These are phyloP conservation scores for Lophius americanus DNA, from an alignment of 2,797 vertebrate species.

Conservation along the genomic window DNA sequence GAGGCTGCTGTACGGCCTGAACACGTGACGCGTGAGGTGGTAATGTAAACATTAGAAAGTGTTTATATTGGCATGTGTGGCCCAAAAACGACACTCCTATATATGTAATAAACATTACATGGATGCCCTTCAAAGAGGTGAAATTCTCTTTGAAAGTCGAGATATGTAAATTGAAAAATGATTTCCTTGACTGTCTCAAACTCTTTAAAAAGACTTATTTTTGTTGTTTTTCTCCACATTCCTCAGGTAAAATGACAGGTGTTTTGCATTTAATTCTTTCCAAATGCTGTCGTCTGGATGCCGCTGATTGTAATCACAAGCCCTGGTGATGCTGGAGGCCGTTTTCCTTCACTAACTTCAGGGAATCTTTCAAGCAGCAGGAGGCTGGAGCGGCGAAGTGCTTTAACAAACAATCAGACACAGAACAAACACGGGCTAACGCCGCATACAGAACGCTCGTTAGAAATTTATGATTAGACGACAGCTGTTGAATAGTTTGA, in stretches of 20 bases:
- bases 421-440: constrained; percentile 64
- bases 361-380: constrained; percentile 74
- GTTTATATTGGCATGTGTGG: background rate
- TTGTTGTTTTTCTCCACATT: constrained; percentile 39
- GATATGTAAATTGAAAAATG: constrained; percentile 8
- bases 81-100: background rate
- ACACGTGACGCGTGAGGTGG: too few relatives aligned
- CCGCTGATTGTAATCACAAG: constrained; percentile 80
- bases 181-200: constrained; percentile 15
- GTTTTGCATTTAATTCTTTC: constrained; percentile 72
- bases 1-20: too few relatives aligned
- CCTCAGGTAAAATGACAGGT: constrained; percentile 69
- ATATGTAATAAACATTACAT: too few relatives aligned
- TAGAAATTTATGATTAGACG: constrained; percentile 70
- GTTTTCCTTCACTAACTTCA: constrained; percentile 68
- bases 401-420: constrained; percentile 72
- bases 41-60: background rate
- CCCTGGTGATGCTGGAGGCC: constrained; percentile 70
- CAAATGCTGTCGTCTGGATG: constrained; percentile 69
- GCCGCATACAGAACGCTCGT: constrained; percentile 47
- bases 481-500: constrained; percentile 67
- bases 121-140: constrained; percentile 12
- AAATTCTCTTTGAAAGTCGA: constrained; percentile 27
- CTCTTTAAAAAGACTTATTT: constrained; percentile 38
- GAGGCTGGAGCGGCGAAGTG: constrained; percentile 58